Conservation (phyloP, 2,113 vertebrate genomes). For the Archocentrus centrarchus region DNA sequence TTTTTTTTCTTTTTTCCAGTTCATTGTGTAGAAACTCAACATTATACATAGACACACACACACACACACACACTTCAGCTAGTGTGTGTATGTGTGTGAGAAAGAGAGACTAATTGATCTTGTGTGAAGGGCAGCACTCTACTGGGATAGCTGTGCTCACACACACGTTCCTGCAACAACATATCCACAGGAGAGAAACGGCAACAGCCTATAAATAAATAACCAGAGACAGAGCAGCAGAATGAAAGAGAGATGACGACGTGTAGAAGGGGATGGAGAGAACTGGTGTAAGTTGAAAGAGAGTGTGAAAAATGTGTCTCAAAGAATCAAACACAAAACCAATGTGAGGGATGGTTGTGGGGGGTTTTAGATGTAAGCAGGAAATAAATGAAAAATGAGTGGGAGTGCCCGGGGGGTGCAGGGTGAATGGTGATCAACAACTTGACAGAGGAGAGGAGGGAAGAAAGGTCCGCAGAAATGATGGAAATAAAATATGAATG, state of each 20-base stretch:
- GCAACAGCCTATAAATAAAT: constrained; percentile 58
- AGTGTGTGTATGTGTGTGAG: neutral
- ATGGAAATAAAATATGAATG: constrained; percentile 5
- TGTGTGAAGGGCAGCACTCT: constrained; percentile 53
- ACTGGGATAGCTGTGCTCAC: constrained; percentile 4
- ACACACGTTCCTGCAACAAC: constrained; percentile 23
- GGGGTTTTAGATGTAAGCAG: neutral
- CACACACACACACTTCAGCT: neutral
- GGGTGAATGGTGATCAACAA: constrained; percentile 6
- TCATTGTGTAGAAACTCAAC: constrained; percentile 1
- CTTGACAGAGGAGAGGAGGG: neutral
- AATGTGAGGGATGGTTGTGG: neutral
- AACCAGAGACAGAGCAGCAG: constrained; percentile 36
- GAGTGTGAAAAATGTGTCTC: constrained; percentile 12
- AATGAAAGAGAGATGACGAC: constrained; percentile 29
- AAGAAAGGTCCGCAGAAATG: neutral
- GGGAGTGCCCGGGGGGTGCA: neutral
- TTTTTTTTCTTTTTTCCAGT: neutral
- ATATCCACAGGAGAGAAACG: constrained; percentile 42
- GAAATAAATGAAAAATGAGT: neutral
- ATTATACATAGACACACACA: neutral
- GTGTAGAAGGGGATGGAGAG: constrained; percentile 23
- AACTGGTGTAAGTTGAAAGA: constrained; percentile 8
- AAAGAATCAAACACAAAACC: neutral
- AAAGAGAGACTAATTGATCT: constrained; percentile 54